Base-by-base conservation (phyloP, 2,797 vertebrate species). In the Enteromius afrohamiltoni region DNA sequence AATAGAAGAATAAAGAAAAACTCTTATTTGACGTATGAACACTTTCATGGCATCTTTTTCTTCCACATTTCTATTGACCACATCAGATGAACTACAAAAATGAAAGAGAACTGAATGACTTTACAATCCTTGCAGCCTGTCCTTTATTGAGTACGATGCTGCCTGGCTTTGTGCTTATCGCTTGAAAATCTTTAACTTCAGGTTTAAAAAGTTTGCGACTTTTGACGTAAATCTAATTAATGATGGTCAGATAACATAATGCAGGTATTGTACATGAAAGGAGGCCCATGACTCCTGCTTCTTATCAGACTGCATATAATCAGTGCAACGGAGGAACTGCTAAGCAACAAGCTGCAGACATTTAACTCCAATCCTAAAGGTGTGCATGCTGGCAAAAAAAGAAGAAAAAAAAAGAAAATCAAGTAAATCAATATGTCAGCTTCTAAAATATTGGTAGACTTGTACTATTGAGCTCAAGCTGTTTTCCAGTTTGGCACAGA, bases 401-500 rank as follows among this genome's bases (percentile, higher is more conserved):
- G 11, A 37, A 10, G 6, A 37, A 37, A 37, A 40, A 40, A 7
- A 37, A 6, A 40, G 1, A 34, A 29, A 31, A 51, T 73, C 31
- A 42, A 75, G 45, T 42, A 17, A 17, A 45, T 42, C 8, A 55
- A 69, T 69, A 68, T 37, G 16, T 42, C 49, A 58, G 37, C 51
- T 47, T 60, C 51, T 70, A 21, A 71, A 80, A 62, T 47, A 60
- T 71, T 62, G 53, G 37, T 45, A 71, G 68, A 60, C 37, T 40
- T 71, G 68, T 11, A 49, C 68, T 34, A 62, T 62, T 62, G 37
- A 73, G 55, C 3, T 21, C 40, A 31, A 62, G 40, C 68, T 47
- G 37, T 64, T 81, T 81, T 81, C 14, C 23, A 19, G n/a, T 34
- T 37, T 51, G 42, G 29, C 69, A 51, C 16, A 74, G 21, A 82